Evolutionary conservation across 2,113 vertebrate genomes (phyloP), one percentile per base, ranked within the genome.

Genomic region (Hippocampus abdominalis): DNA sequence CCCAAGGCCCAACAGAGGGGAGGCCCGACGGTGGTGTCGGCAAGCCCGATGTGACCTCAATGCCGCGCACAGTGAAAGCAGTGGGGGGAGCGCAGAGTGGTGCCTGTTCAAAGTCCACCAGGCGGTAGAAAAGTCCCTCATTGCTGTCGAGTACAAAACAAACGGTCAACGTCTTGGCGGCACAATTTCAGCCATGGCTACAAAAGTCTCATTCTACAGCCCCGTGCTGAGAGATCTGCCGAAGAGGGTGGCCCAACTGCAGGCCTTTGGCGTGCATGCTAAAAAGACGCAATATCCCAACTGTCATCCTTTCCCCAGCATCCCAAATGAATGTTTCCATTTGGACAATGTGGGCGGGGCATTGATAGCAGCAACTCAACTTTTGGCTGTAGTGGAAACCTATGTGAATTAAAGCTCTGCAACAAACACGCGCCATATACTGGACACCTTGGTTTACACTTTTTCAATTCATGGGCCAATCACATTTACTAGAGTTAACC

Each of bases 91-190:
- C 70, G 90, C 91, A 7, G 93, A 94, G 70, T 94, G 93, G 93
- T 87, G 92, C 75, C 84, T 94, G 25, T 94, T 92, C 76, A 94
- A 93, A 81, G 81, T 92, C 53, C 91, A 94, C 63, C 92, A 93
- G 66, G 91, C 89, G 16, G 88, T 94, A 18, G 88, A 94, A 76
- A 94, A 94, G 72, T 87, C 92, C 63, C 88, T 94, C 46, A 90
- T 81, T 40, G 92, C 92, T 13, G 90, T 89, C 25, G 74, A 76
- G 56, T 93, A 90, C 61, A 88, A 76, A 49, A 86, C 44, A 63
- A 59, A 74, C 3, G 91, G 92, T 11, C 53, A 74, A 4, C 39
- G 76, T 8, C 66, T 0, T 0, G 72, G 51, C 57, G 76, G 68
- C 36, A 80, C 88, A n/a, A 91, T 93, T 56, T 65, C 66, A 40